phyloP scores from a whole-genome alignment of 2,797 vertebrate species.

The Ciconia nigra region DNA sequence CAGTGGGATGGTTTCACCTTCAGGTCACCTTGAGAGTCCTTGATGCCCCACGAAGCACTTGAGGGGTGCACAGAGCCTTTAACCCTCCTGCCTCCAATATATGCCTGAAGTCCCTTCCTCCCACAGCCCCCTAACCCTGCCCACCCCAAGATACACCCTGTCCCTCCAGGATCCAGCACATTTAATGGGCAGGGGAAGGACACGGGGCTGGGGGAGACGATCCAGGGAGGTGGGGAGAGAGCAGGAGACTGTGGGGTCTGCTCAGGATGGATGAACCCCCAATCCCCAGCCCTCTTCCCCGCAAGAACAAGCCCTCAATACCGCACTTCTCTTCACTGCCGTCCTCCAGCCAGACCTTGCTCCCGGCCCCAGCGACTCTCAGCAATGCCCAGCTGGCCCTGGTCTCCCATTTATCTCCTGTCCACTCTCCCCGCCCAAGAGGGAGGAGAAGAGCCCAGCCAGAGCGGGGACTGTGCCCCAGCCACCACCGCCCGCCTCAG shows the following conservation, averaged over 20 bases:
- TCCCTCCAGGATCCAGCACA: background rate
- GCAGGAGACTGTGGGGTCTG: background rate
- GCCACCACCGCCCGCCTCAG: background rate
- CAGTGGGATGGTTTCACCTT: constrained; percentile 7
- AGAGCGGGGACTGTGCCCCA: rapidly evolving
- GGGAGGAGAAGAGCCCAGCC: constrained; percentile 31
- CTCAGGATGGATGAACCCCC: background rate
- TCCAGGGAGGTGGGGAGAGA: background rate
- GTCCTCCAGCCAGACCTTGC: background rate
- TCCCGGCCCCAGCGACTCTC: background rate
- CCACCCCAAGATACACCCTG: background rate
- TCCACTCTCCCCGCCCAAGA: constrained; percentile 40
- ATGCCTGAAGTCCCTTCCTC: background rate
- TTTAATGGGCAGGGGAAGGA: background rate
- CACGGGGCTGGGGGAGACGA: rapidly evolving
- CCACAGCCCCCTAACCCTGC: background rate
- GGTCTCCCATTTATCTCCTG: constrained; percentile 36
- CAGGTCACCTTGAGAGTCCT: constrained; percentile 45
- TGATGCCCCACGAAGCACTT: background rate
- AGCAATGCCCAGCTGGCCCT: background rate
- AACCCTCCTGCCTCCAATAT: background rate
- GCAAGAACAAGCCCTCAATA: background rate
- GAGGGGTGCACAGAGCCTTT: background rate
- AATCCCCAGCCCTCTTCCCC: background rate
- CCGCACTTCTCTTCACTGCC: background rate